Conservation (phyloP, 2,888 invertebrate species). For the Cryptus armator region DNA sequence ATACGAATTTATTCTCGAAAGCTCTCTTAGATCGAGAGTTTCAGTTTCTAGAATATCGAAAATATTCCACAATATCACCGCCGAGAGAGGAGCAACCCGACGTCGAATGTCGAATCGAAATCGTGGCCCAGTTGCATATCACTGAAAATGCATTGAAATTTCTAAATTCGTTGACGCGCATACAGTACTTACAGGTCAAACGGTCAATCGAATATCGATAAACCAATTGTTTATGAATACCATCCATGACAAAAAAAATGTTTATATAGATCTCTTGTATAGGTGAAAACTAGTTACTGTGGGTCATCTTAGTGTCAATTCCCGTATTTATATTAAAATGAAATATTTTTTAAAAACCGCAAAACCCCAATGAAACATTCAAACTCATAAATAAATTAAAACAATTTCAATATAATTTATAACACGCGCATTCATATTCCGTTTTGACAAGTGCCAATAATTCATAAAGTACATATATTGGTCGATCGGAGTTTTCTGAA, state of each 20-base stretch:
- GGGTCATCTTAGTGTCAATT: too few species aligned
- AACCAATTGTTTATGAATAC: conserved; percentile 9
- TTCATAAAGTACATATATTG: too few species aligned
- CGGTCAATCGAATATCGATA: conserved; percentile 46
- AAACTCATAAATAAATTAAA: too few species aligned
- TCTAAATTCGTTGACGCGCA: conserved; percentile 21
- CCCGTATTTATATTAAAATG: too few species aligned
- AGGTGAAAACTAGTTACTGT: neutral
- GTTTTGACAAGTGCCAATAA: too few species aligned
- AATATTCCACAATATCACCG: neutral
- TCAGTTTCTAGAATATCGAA: neutral
- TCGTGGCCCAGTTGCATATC: conserved; percentile 37
- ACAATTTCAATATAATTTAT: too few species aligned
- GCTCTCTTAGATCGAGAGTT: neutral
- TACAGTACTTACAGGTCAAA: conserved; percentile 21
- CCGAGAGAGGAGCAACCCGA: neutral
- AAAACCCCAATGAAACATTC: too few species aligned
- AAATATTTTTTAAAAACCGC: too few species aligned
- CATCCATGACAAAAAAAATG: neutral
- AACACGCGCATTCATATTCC: too few species aligned
- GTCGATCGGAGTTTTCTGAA: too few species aligned
- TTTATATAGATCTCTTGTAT: neutral
- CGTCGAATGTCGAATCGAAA: neutral
- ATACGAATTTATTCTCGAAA: neutral
- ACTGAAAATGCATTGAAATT: conserved; percentile 42